Base-by-base conservation (phyloP, 2,113 vertebrate species). In the Ictalurus furcatus region DNA sequence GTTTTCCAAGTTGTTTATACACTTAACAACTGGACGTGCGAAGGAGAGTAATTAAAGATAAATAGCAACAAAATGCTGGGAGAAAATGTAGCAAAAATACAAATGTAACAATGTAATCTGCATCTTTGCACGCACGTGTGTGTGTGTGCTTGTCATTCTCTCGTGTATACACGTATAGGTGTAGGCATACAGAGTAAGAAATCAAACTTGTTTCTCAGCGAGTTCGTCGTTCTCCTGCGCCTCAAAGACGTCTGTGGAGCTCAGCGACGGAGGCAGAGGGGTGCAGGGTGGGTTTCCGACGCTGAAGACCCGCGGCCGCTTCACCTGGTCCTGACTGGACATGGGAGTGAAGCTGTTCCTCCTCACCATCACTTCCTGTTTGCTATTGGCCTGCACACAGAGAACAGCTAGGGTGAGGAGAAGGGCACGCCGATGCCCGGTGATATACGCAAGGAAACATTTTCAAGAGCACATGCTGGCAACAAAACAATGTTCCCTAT, bases 291-390 rank as follows among this genome's bases (percentile, higher is more conserved):
- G 93, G 95, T 96, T 98, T 88, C 96, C 98, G 67, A 96, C 93
- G 91, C 97, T 98, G 96, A 97, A 97, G 84, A 97, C 97, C 54
- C 97, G 95, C 8, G 96, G 97, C 48, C 97, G 96, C 93, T 96
- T 96, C 56, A 96, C 93, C 89, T 95, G 96, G 94, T 97, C 97
- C 86, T 96, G 93, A 92, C 97, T 97, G 94, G 97, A 98, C 94
- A 98, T 94, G 0, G 97, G 98, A 0, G 97, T 98, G 89, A 98
- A 97, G 95, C 98, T 98, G 96, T 97, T 98, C 89, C 98, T 96
- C 88, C 98, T 96, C 93, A 96, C 94, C 37, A 93, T 88, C 48
- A 90, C 91, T 61, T 93, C 93, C 85, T 91, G 94, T 91, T 92
- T 56, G 48, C 87, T 91, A 63, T 89, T 94, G 88, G 84, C 95